Evolutionary conservation across 2,888 invertebrate species (phyloP), one percentile per base, ranked within the genome.

Genomic region (Acronicta leporina): DNA sequence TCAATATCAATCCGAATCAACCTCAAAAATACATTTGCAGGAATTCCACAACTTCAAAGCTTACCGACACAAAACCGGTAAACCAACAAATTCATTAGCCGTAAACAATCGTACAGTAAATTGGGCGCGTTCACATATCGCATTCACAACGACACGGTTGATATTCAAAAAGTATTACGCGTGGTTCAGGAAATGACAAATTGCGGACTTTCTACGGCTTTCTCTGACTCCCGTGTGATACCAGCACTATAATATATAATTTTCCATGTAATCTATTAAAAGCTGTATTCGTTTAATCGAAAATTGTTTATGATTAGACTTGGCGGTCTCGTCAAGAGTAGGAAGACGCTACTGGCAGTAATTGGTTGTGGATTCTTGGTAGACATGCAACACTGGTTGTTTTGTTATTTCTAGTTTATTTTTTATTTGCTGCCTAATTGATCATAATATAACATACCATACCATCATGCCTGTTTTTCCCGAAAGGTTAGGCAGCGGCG

Each of bases 191-290:
- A 84, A 87, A 77, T 79, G 62, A 73, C 79, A 80, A 52, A 75
- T 77, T 63, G 59, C 51, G 64, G 59, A 72, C 84, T 86, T 87
- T 86, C 85, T 83, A 81, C 41, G 46, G 67, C 81, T 83, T 87
- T 86, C 87, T 73, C 79, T 71, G 16, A 63, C 77, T 80, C 76
- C 73, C 70, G 65, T 81, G 74, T 75, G 75, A 77, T 67, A 71
- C 52, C 56, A 57, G 54, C 53, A 54, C 61, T 65, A 64, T 77
- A 77, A 78, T 77, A 68, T 75, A 61, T 80, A 79, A 81, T 79
- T 79, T 77, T 75, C 80, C 78, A 60, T 80, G 63, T 81, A 79
- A 82, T 75, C 58, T 74, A 69, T 71, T 64, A 72, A 71, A 59
- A 76, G 50, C 64, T 63, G 56, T 68, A 50, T 68, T 64, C 67